These are phyloP conservation scores for Phodopus roborovskii DNA, from an alignment of 2,113 vertebrate species.

Conservation along the genomic window DNA sequence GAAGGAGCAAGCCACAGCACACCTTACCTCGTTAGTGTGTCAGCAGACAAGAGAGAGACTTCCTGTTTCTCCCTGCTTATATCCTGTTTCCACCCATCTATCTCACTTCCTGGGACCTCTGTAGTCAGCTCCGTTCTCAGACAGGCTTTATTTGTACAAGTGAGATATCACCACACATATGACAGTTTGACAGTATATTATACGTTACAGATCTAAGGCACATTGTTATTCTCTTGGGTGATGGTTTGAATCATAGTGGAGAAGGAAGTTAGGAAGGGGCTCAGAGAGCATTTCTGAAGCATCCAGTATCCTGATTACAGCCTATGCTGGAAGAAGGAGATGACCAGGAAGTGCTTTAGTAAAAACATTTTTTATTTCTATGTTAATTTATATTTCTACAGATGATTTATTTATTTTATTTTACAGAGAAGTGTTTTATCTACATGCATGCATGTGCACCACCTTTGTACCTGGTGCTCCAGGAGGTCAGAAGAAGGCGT, in stretches of 20 bases:
- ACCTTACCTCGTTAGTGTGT: no score
- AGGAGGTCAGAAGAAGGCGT: not conserved
- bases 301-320: not conserved
- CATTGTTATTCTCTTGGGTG: not conserved
- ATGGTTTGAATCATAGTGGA: not conserved
- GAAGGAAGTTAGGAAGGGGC: not conserved
- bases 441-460: not conserved
- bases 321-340: not conserved
- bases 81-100: no score
- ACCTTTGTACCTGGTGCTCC: no score
- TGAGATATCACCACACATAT: no score
- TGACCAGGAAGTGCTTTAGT: not conserved
- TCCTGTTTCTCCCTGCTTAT: no score
- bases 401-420: not conserved
- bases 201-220: not conserved
- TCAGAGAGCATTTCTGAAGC: not conserved
- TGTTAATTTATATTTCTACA: not conserved
- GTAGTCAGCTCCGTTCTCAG: no score
- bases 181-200: not conserved
- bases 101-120: no score
- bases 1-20: no score
- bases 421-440: not conserved
- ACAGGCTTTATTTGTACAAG: no score
- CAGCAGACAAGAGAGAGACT: no score
- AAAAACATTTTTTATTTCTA: not conserved